Evolutionary conservation across 2,113 vertebrate species (phyloP), one percentile per base, ranked within the genome.

Genomic region (Dicrurus megarhynchus): DNA sequence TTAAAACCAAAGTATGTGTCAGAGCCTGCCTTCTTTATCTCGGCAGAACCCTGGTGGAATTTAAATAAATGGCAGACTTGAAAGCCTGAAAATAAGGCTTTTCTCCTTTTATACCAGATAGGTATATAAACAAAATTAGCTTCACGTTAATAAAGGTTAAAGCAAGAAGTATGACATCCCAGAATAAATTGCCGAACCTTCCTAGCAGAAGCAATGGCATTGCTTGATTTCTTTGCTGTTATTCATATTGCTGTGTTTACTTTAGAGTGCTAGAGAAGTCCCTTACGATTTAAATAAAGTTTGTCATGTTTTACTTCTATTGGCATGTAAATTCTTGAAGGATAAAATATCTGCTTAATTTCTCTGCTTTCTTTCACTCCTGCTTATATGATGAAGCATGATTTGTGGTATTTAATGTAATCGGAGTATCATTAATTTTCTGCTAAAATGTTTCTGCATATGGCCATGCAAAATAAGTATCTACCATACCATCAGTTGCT

Each of bases 401-500:
- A 94, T 93, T 92, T 88, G 64, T 74, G 68, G 30, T 56, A 69
- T 96, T 97, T 97, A 88, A 89, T 47, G 26, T 74, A 89, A 97
- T 90, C 90, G 90, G 63, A 74, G 67, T 82, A 92, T 96, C 95
- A 89, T 95, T 96, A 94, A 95, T 98, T 96, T 82, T 91, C 88
- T 90, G 75, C 81, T 97, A 91, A 96, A 94, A 93, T 52, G 56
- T 93, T 95, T 92, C 85, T 95, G 77, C 92, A 85, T 89, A 83
- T 95, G 82, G 81, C 80, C 80, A 90, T 91, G 94, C 65, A 85
- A 94, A 93, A 93, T 89, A 97, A 96, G 83, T 96, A 95, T 96
- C 86, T 84, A 79, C 95, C 84, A 22, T 97, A 89, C 78, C 79
- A 93, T 96, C 96, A 95, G 96, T 96, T 98, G 94, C 80, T 96